Conservation (phyloP, 1,140 invertebrate genomes). For the Hyles euphorbiae region DNA sequence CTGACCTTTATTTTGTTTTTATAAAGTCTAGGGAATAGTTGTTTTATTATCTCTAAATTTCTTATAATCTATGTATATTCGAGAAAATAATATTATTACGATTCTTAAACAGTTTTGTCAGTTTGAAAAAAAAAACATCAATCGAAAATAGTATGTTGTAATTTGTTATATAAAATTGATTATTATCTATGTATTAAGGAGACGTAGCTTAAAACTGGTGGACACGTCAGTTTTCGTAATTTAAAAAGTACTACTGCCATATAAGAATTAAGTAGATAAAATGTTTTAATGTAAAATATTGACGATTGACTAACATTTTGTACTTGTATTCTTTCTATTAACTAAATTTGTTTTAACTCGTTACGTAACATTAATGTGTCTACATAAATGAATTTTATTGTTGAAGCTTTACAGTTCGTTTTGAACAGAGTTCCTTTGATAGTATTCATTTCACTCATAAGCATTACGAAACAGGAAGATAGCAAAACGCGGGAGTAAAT, state of each 20-base stretch:
- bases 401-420: constrained; percentile 27
- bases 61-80: constrained; percentile 47
- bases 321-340: constrained; percentile 54
- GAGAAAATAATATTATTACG: constrained; percentile 30
- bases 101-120: constrained; percentile 45
- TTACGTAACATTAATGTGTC: constrained; percentile 27
- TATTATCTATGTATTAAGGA: constrained; percentile 54
- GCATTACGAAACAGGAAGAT: constrained; percentile 23
- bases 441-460: constrained; percentile 3
- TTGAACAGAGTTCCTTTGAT: constrained; percentile 5
- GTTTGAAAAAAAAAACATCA: constrained; percentile 32
- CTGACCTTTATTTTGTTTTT: constrained; percentile 28
- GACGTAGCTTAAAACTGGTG: constrained; percentile 46
- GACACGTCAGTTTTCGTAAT: constrained; percentile 42
- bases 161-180: constrained; percentile 56
- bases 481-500: constrained; percentile 42
- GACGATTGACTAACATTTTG: constrained; percentile 48
- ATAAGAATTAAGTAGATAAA: constrained; percentile 63
- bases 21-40: constrained; percentile 34
- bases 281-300: constrained; percentile 59
- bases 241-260: constrained; percentile 62
- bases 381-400: constrained; percentile 31
- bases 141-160: constrained; percentile 54
- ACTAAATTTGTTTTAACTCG: constrained; percentile 20
- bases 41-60: constrained; percentile 45